Conservation (phyloP, 2,113 vertebrate species). For the Symphodus melops region DNA sequence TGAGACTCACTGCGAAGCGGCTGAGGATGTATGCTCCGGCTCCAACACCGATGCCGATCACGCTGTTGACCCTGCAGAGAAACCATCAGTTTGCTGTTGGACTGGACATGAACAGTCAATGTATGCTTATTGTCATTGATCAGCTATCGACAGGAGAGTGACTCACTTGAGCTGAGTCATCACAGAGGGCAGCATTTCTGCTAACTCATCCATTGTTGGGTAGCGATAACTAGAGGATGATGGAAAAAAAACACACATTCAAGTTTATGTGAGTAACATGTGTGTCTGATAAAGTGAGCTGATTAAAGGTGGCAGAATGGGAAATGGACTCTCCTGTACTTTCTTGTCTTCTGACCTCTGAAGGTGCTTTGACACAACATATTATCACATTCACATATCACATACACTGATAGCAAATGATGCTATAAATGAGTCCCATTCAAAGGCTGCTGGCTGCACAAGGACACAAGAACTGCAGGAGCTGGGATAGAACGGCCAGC, state of each 20-base stretch:
- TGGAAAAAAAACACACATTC: not conserved
- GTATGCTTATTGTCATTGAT: conserved; percentile 24
- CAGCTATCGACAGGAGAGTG: not conserved
- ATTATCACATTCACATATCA: too few relatives aligned
- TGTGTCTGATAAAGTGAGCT: not conserved
- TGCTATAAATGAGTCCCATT: too few relatives aligned
- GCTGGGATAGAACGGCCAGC: too few relatives aligned
- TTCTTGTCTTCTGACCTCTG: too few relatives aligned
- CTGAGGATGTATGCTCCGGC: conserved; percentile 82
- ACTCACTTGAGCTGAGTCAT: conserved; percentile 93
- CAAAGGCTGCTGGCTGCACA: not conserved
- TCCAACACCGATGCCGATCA: conserved; percentile 83
- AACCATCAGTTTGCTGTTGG: conserved; percentile 20
- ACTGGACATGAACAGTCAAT: conserved; percentile 5
- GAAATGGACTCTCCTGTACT: too few relatives aligned
- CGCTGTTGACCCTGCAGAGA: conserved; percentile 77
- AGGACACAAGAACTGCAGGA: not conserved
- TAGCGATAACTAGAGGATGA: conserved; percentile 89
- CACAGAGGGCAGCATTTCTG: conserved; percentile 95
- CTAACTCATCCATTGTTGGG: conserved; percentile 94
- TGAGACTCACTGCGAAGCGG: conserved; percentile 81
- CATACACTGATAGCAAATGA: too few relatives aligned
- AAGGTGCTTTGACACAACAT: too few relatives aligned
- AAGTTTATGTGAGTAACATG: not conserved
- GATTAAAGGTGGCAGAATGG: too few relatives aligned